A percentile compares a stretch with the other conserved stretches of the same genome.
Conservation (phyloP, 2,113 vertebrate genomes). For the Aldabrachelys gigantea region DNA sequence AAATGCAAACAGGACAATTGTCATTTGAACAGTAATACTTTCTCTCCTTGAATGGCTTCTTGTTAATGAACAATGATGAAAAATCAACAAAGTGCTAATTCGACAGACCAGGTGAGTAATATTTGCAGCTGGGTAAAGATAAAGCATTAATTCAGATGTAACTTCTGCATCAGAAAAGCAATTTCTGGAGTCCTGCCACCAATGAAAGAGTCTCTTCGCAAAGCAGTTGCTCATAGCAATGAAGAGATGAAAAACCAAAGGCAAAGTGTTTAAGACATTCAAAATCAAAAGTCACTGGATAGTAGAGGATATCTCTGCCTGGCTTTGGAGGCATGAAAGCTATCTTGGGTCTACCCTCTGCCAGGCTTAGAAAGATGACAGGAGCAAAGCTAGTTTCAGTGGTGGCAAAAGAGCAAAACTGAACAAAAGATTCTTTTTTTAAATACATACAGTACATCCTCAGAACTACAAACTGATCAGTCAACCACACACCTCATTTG, state of each 20-base stretch:
- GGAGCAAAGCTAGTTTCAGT: not conserved
- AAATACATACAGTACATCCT: not conserved
- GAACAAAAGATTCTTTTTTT: not conserved
- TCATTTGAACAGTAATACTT: not conserved
- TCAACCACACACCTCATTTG: no score
- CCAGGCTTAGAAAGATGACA: not conserved
- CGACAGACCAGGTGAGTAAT: not conserved
- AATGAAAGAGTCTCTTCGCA: not conserved
- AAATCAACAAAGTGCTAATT: not conserved
- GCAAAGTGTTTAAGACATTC: not conserved
- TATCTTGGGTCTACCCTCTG: not conserved
- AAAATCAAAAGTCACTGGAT: not conserved
- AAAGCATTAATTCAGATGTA: not conserved
- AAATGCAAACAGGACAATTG: not conserved
- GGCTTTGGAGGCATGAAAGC: not conserved
- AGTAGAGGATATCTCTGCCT: not conserved
- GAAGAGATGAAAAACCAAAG: not conserved
- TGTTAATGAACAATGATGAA: not conserved
- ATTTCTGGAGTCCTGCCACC: not conserved
- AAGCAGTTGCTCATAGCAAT: not conserved
- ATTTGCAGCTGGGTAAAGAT: not conserved
- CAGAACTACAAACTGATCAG: no score
- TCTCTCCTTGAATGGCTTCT: not conserved
- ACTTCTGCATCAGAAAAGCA: not conserved
- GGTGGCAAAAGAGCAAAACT: not conserved